Evolutionary conservation across 1,140 invertebrate genomes (phyloP).

Genomic region (Drosophila santomea): DNA sequence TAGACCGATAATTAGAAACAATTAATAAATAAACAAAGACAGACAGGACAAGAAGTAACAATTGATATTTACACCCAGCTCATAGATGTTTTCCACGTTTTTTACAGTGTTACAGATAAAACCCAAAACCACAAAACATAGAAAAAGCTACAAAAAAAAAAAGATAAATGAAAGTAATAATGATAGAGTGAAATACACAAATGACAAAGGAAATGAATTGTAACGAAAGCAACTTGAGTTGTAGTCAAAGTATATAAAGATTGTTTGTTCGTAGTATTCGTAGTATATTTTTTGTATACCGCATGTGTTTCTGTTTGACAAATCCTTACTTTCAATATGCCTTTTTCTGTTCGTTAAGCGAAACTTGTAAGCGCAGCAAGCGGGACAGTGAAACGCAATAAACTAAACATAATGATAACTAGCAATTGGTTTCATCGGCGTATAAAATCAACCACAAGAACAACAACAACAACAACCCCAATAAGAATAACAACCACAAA

Average conservation of each 20-base stretch:
- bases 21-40: slow-evolving; percentile 21
- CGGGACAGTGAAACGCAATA: slow-evolving; percentile 60
- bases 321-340: slow-evolving; percentile 52
- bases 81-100: slow-evolving; percentile 39
- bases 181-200: not conserved
- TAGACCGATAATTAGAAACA: slow-evolving; percentile 40
- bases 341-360: slow-evolving; percentile 73
- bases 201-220: slow-evolving; percentile 7
- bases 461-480: slow-evolving; percentile 25
- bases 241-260: slow-evolving; percentile 54
- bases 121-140: slow-evolving; percentile 6
- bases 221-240: slow-evolving; percentile 18
- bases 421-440: slow-evolving; percentile 78
- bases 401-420: slow-evolving; percentile 54
- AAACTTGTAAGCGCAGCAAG: slow-evolving; percentile 73
- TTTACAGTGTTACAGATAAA: slow-evolving; percentile 48
- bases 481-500: slow-evolving; percentile 28
- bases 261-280: slow-evolving; percentile 60
- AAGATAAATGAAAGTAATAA: too few species aligned
- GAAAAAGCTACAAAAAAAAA: not conserved
- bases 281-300: slow-evolving; percentile 40
- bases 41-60: slow-evolving; percentile 15
- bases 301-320: slow-evolving; percentile 36
- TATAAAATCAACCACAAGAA: slow-evolving; percentile 45
- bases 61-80: slow-evolving; percentile 56